Conservation (phyloP, 2,113 vertebrate species). For the Neolamprologus modestus region DNA sequence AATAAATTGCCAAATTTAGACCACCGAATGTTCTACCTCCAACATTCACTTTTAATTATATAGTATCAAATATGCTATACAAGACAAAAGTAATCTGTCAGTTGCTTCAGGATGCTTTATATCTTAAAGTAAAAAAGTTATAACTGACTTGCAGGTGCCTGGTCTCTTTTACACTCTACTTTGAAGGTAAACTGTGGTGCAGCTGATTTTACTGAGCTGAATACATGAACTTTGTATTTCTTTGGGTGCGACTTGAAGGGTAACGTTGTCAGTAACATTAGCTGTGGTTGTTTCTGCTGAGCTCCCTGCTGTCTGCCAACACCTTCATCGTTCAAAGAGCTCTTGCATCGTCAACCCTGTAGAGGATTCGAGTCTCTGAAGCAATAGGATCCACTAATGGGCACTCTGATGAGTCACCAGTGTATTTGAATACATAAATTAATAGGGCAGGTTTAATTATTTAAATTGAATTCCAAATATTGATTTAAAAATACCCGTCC, state of each 20-base stretch:
- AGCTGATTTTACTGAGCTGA: neutral
- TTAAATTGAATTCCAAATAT: neutral
- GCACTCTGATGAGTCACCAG: neutral
- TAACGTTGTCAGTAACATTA: neutral
- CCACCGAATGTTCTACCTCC: neutral
- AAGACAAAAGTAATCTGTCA: neutral
- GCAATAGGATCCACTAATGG: neutral
- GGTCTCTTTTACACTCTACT: neutral
- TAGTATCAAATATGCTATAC: neutral
- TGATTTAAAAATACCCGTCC: neutral
- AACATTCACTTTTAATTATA: neutral
- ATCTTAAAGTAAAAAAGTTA: neutral
- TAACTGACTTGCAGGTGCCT: neutral
- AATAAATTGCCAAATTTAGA: neutral
- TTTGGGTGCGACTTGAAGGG: neutral
- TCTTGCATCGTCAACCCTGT: neutral
- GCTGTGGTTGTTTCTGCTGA: neutral
- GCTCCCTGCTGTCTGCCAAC: neutral
- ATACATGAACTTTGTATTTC: neutral
- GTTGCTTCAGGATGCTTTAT: neutral
- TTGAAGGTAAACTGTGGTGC: neutral
- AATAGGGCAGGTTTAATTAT: neutral
- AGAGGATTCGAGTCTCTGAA: neutral
- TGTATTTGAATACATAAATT: neutral
- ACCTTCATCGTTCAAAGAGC: neutral